Base-by-base conservation (phyloP, 2,113 vertebrate genomes). In the Pimephales promelas region DNA sequence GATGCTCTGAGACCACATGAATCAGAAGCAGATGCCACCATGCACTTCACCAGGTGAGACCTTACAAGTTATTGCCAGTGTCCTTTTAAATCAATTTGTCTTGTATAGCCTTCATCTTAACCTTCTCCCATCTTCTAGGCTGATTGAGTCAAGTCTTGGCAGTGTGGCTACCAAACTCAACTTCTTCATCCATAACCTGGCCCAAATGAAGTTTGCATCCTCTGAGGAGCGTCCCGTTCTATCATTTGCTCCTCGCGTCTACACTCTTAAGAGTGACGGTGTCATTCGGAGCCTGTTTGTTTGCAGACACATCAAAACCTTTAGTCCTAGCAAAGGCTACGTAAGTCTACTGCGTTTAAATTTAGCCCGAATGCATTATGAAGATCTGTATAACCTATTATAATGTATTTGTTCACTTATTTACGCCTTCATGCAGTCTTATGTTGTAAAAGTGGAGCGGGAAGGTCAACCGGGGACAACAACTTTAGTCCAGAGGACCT, bases 171-270 rank as follows among this genome's bases (percentile, higher is more conserved):
- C 98, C 82, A 99, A 98, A 89, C 95, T 99, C 66, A 99, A 99
- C 93, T 99, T 99, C 93, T 99, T 99, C 94, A 97, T 99, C 91
- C 98, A 99, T 91, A 99, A 99, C 87, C 92, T 99, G 95, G 97
- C 98, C 0, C 98, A 99, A 94, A 98, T 99, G 96, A 99, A 99
- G 92, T 98, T 98, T 83, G 88, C 95, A 0, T 95, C 96, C 4
- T 94, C 95, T 0, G 97, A 99, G 0, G 95, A 97, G 9, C 94
- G 94, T 0, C 95, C 96, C 0, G 86, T 93, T 3, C 93, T 99
- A 26, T 97, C 97, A 13, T 99, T 98, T 2, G 96, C 96, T 1
- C 96, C 97, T 0, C 93, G 96, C 20, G 92, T 95, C 0, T 91
- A 97, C 89, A 96, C 95, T 0, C 84, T 94, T 40, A 95, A 96